Evolutionary conservation across 2,888 invertebrate genomes (phyloP).

Genomic region (Euzetes globulus): DNA sequence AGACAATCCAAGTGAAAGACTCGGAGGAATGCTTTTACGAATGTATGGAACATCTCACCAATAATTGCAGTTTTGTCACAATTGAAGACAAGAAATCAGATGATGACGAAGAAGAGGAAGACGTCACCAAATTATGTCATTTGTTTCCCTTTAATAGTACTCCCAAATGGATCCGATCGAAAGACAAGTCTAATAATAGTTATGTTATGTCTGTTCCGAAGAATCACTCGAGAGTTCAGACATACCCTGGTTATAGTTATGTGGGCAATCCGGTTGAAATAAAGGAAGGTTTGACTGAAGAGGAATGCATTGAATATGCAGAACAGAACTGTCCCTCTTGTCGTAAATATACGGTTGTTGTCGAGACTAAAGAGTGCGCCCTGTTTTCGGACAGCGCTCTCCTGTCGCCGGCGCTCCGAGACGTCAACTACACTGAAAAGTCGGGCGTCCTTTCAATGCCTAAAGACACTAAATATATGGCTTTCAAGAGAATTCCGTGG

Average conservation of each 20-base stretch:
- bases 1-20: conserved; percentile 10
- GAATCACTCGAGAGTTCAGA: conserved; percentile 7
- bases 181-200: background rate
- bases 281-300: conserved; percentile 3
- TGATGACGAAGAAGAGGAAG: background rate
- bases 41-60: background rate
- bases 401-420: background rate
- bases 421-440: conserved; percentile 16
- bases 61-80: conserved; percentile 23
- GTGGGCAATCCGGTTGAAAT: conserved; percentile 4
- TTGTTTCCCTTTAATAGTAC: background rate
- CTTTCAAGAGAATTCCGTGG: conserved; percentile 27
- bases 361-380: conserved; percentile 19
- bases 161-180: conserved; percentile 3
- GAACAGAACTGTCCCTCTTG: conserved; percentile 7
- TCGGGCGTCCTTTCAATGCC: conserved; percentile 11
- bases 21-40: conserved; percentile 30
- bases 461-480: conserved; percentile 21
- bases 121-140: background rate
- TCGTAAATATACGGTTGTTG: conserved; percentile 8
- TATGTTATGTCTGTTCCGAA: conserved; percentile 7
- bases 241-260: conserved; percentile 13
- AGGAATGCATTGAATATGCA: conserved; percentile 9
- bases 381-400: conserved; percentile 28
- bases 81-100: conserved; percentile 26